Evolutionary conservation across 2,113 vertebrate genomes (phyloP).

Genomic region (Peromyscus leucopus): DNA sequence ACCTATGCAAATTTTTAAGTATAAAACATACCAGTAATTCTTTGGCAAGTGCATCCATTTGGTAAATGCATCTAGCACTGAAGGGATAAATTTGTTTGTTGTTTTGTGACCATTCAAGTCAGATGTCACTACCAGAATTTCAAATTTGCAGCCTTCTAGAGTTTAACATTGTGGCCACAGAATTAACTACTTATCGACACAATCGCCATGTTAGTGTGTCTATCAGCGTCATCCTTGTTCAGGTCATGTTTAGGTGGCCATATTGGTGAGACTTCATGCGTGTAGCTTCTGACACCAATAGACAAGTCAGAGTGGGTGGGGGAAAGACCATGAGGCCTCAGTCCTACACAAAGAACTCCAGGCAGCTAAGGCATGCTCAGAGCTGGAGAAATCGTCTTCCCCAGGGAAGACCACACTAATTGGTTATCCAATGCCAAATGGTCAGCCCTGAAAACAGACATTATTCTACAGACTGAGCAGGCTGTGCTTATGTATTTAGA

Average conservation of each 20-base stretch:
- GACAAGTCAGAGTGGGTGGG: neutral
- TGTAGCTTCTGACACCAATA: neutral
- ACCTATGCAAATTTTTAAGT: neutral
- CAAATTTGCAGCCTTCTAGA: neutral
- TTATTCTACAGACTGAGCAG: neutral
- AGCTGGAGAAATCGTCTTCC: neutral
- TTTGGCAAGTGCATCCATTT: neutral
- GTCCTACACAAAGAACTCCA: neutral
- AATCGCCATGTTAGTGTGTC: neutral
- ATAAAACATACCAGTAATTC: conserved; percentile 24
- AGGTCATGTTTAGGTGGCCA: neutral
- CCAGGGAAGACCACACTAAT: neutral
- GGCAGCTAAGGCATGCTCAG: neutral
- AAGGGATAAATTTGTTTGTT: conserved; percentile 2
- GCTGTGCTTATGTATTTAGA: neutral
- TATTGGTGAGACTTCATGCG: neutral
- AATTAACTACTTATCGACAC: neutral
- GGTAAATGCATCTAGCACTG: neutral
- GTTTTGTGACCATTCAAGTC: neutral
- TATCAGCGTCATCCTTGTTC: neutral
- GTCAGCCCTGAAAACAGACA: neutral
- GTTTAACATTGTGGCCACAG: neutral
- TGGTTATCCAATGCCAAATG: neutral
- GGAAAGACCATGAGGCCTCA: neutral
- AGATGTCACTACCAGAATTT: neutral